A percentile compares a stretch with the other conserved stretches of the same genome.
Conservation (phyloP, 2,113 vertebrate genomes). For the Pyxicephalus adspersus region DNA sequence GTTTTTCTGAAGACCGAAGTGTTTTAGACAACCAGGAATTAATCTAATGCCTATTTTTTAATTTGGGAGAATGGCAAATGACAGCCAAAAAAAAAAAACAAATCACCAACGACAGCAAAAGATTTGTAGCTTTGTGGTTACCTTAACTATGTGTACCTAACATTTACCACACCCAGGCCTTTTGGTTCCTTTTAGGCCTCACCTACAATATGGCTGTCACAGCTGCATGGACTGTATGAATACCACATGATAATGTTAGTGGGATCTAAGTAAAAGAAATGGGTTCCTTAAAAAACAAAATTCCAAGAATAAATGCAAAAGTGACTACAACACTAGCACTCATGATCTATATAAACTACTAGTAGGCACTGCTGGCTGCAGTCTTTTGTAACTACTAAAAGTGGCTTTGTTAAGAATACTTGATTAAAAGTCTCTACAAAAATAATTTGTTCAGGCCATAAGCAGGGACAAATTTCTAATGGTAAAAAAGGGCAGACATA, state of each 20-base stretch:
- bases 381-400: slow-evolving; percentile 53
- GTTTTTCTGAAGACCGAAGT: neutral
- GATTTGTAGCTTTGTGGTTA: neutral
- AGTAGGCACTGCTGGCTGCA: slow-evolving; percentile 64
- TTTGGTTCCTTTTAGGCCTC: no score
- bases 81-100: no score
- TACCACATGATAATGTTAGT: neutral
- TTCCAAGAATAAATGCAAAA: neutral
- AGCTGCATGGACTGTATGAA: neutral
- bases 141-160: neutral
- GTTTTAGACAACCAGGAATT: neutral
- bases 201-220: no score
- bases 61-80: neutral
- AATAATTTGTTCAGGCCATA: neutral
- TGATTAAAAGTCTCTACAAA: slow-evolving; percentile 1
- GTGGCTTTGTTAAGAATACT: slow-evolving; percentile 14
- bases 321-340: neutral
- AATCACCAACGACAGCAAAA: neutral
- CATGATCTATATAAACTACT: neutral
- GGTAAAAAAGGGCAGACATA: slow-evolving; percentile 42
- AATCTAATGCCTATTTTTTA: neutral
- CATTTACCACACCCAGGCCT: no score
- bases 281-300: neutral
- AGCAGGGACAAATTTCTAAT: slow-evolving; percentile 52
- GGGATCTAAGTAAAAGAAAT: neutral